Conservation (phyloP, 2,113 vertebrate species). For the Chamaetylas fuelleborni region DNA sequence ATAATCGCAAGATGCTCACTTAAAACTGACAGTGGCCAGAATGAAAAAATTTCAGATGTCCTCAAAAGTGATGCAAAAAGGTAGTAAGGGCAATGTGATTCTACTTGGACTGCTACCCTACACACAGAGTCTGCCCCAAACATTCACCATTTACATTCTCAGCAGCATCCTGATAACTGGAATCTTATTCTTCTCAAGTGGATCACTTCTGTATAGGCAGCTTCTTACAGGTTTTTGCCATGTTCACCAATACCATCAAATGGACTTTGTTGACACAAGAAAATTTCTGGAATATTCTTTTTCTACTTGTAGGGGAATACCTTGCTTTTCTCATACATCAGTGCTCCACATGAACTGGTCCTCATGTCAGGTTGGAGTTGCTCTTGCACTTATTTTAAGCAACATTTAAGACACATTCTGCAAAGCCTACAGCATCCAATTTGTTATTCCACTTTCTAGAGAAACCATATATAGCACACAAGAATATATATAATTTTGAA, state of each 20-base stretch:
- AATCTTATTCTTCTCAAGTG: background rate
- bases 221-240: background rate
- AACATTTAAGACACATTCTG: background rate
- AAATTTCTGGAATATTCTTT: background rate
- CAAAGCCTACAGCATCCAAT: background rate
- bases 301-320: background rate
- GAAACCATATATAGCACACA: background rate
- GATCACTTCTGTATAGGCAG: background rate
- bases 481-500: background rate
- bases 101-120: background rate
- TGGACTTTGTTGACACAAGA: background rate
- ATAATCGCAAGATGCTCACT: background rate
- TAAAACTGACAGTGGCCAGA: background rate
- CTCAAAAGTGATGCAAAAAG: background rate
- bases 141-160: background rate
- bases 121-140: background rate
- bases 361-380: rapidly evolving
- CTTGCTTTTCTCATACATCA: background rate
- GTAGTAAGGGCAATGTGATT: background rate
- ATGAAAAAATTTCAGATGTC: background rate
- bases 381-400: background rate
- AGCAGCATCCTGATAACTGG: background rate
- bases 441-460: background rate
- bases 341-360: background rate
- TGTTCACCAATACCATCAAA: background rate